Evolutionary conservation across 2,888 invertebrate species (phyloP).

Genomic region (Ennomos fuscantarius): DNA sequence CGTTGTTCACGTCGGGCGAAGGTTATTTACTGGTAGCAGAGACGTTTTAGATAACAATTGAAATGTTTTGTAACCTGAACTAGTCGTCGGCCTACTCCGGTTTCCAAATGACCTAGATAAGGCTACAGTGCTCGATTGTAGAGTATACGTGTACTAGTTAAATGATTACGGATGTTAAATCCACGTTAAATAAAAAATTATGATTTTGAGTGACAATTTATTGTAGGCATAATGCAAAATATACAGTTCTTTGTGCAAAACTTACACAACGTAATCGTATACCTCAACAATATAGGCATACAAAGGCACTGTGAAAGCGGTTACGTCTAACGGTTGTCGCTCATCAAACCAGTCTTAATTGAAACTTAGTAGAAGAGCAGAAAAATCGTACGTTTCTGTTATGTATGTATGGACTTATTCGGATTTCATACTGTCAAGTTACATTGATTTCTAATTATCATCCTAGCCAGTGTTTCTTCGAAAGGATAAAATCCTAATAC

Average conservation of each 20-base stretch:
- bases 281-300: constrained; percentile 24
- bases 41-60: constrained; percentile 41
- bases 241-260: not conserved
- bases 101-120: constrained; percentile 59
- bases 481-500: too few species aligned
- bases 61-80: constrained; percentile 42
- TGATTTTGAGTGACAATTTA: not conserved
- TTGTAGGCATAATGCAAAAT: not conserved
- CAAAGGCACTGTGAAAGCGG: constrained; percentile 46
- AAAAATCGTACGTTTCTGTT: too few species aligned
- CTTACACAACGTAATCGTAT: too few species aligned
- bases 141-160: constrained; percentile 14
- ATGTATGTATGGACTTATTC: too few species aligned
- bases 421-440: too few species aligned
- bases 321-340: constrained; percentile 46
- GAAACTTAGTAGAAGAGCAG: not conserved
- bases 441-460: too few species aligned
- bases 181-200: not conserved
- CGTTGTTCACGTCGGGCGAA: constrained; percentile 12
- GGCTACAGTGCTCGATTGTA: constrained; percentile 42
- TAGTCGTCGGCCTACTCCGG: constrained; percentile 53
- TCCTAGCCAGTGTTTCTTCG: too few species aligned
- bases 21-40: constrained; percentile 26
- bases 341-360: constrained; percentile 17
- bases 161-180: not conserved